Conservation (phyloP, 2,888 invertebrate genomes). For the Pediacus dermestoides region DNA sequence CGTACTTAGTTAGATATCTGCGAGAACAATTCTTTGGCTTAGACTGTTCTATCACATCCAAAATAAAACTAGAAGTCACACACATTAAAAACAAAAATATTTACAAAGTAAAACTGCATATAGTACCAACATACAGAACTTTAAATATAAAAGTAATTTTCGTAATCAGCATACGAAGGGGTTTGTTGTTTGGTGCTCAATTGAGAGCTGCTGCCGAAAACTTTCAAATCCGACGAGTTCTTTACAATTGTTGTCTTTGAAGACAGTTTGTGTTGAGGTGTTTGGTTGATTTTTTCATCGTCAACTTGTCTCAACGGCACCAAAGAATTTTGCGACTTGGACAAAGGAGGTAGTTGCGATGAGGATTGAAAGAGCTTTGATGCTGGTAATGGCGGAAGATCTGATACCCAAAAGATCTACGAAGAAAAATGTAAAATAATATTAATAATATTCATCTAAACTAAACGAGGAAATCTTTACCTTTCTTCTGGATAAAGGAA, state of each 20-base stretch:
- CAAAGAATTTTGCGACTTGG: slow-evolving; percentile 45
- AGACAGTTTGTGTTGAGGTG: slow-evolving; percentile 13
- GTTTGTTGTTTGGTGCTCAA: slow-evolving; percentile 29
- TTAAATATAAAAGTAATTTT: slow-evolving; percentile 66
- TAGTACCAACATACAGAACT: slow-evolving; percentile 9
- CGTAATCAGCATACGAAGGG: slow-evolving; percentile 59
- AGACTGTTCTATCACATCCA: slow-evolving; percentile 26
- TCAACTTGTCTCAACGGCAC: slow-evolving; percentile 30
- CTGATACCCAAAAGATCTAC: slow-evolving; percentile 59
- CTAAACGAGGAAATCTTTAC: slow-evolving; percentile 33
- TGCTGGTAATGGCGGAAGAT: slow-evolving; percentile 49
- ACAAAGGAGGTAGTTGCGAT: slow-evolving; percentile 46
- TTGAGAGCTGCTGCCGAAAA: slow-evolving; percentile 34
- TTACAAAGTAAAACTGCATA: slow-evolving; percentile 11
- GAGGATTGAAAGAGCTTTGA: slow-evolving; percentile 43
- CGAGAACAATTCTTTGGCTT: slow-evolving; percentile 18
- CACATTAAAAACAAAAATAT: slow-evolving; percentile 13
- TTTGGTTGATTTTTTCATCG: slow-evolving; percentile 13
- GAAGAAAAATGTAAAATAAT: slow-evolving; percentile 30
- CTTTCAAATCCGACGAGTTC: slow-evolving; percentile 35
- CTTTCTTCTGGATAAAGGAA: slow-evolving; percentile 57
- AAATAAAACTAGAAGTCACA: slow-evolving; percentile 23
- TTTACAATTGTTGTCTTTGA: slow-evolving; percentile 27
- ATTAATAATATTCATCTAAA: background rate
- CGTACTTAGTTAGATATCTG: too few relatives aligned